Evolutionary conservation across 2,888 invertebrate genomes (phyloP), one percentile per base, ranked within the genome.

Genomic region (Gnatocerus cornutus): DNA sequence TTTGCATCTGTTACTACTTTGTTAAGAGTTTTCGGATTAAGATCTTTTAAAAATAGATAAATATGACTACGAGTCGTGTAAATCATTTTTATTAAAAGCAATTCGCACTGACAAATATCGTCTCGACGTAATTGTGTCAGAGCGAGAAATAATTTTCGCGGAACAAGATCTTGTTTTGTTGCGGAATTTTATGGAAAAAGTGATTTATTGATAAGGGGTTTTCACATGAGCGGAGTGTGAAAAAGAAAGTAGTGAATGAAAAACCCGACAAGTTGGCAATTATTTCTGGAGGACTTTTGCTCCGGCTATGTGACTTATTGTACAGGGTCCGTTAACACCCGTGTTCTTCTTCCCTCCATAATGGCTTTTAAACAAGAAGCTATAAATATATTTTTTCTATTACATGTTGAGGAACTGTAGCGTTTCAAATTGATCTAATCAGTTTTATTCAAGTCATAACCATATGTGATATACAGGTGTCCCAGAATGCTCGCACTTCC

Each of bases 141-240:
- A 21, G 21, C 21, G 21, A 21, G 21, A 21, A 21, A 21, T 21
- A 21, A 3, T 21, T 21, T 21, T 21, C 21, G 4, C 4, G 21
- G 21, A 1, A 3, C 21, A 21, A 21, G 21, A 21, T 4, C 4
- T 21, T 21, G 21, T 21, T 21, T 21, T 21, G 21, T 21, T 21
- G 21, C 21, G 4, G 21, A 21, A 21, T 21, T 21, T 21, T 1
- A 3, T 4, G 21, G 21, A 21, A 21, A 21, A 3, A 1, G 52
- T 52, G 52, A 52, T 52, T 52, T 52, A 52, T 52, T 12, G 52
- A 29, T 13, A 33, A 33, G 33, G 10, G 9, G 48, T 48, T 48
- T 27, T 48, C 48, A 10, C 16, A 21, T 27, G n/a, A 10, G n/a
- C 9, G 10, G 33, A 3, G 33, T 52, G 30, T 14, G 14, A 27